Base-by-base conservation (phyloP, 2,113 vertebrate species). In the Zosterops japonicus region DNA sequence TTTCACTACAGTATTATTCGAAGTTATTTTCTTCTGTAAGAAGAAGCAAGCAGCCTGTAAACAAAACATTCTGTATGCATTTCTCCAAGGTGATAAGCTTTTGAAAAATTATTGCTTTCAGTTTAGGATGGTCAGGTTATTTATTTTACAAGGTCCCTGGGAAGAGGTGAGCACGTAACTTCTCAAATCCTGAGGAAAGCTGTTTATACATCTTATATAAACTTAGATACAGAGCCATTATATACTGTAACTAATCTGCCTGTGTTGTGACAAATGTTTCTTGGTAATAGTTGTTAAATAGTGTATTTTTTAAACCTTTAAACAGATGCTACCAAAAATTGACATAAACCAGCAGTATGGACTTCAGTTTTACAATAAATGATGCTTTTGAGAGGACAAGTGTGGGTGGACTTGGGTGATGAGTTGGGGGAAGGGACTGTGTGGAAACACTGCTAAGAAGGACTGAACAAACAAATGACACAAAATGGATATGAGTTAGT, bases 401-500 rank as follows among this genome's bases (percentile, higher is more conserved):
- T 21, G 79, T 92, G 68, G 94, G 91, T 77, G 64, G 86, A 78
- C 56, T 93, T 92, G 27, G 79, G 78, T 85, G 70, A 56, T 57
- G 70, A 85, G 65, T 5, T 68, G 69, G 39, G 46, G 57, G 64
- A 87, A 91, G 88, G 52, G 61, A 78, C 61, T 56, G 3, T 78
- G 36, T 70, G 50, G 24, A 72, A 76, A 57, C n/a, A 42, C 50
- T 83, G 55, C 6, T 72, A 35, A 67, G 64, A 93, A 81, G 53
- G 57, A 61, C 57, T 80, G 57, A 90, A 60, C 25, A 92, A 82
- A 87, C 71, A 80, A 74, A 72, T 59, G 35, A 67, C 36, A 59
- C 22, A 27, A 90, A 96, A 60, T 96, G 84, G 44, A 6, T 87
- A 46, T 83, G 83, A 78, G 70, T 82, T 96, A 87, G 63, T 75